These are phyloP conservation scores for Scolopax mira DNA, from an alignment of 2,113 vertebrate species.

Conservation along the genomic window DNA sequence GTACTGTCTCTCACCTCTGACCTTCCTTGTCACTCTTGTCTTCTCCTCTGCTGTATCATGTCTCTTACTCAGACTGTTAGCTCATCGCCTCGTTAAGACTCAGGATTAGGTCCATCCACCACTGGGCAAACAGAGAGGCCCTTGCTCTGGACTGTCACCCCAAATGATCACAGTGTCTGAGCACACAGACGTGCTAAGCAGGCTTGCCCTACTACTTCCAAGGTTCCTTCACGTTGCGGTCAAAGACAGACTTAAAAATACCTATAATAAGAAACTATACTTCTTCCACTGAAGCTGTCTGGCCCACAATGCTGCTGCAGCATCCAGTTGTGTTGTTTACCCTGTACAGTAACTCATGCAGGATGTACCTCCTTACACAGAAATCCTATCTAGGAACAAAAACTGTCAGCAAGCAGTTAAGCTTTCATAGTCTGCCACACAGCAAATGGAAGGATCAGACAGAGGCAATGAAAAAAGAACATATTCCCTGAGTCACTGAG, in stretches of 20 bases:
- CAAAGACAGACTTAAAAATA: slow-evolving; percentile 20
- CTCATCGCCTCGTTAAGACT: not conserved
- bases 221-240: not conserved
- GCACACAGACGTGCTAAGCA: rapidly evolving
- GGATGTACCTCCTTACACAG: not conserved
- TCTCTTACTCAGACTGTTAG: not conserved
- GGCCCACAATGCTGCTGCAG: not conserved
- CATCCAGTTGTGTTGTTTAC: not conserved
- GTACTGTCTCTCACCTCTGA: not conserved
- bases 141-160: not conserved
- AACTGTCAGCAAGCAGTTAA: not conserved
- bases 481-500: not conserved
- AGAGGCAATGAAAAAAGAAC: not conserved
- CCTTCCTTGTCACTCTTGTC: not conserved
- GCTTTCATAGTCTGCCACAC: not conserved
- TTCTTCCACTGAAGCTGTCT: not conserved
- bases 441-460: not conserved
- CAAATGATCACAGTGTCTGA: rapidly evolving
- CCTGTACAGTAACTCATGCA: not conserved
- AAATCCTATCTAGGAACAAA: not conserved
- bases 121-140: not conserved
- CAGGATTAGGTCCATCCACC: not conserved
- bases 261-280: not conserved
- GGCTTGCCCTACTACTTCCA: not conserved
- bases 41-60: not conserved